A percentile compares a stretch with the other conserved stretches of the same genome.
These are phyloP conservation scores for Melipona beecheii DNA, from an alignment of 2,888 invertebrate genomes.

Conservation along the genomic window DNA sequence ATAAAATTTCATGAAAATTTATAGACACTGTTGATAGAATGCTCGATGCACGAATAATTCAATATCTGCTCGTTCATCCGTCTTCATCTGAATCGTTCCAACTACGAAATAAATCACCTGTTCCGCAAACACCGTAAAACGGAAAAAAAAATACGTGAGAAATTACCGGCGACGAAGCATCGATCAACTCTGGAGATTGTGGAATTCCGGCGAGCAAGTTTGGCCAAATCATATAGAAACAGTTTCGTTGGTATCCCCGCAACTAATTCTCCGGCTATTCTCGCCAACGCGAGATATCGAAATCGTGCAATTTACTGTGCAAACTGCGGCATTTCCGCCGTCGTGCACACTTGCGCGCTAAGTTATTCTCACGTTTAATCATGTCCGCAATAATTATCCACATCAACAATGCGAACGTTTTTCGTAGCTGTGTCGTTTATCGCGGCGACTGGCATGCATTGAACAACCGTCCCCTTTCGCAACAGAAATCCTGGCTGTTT, in stretches of 20 bases:
- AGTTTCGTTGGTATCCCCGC: slow-evolving; percentile 40
- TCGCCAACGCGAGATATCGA: slow-evolving; percentile 54
- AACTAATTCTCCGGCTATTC: slow-evolving; percentile 48
- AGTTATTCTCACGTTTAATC: slow-evolving; percentile 55
- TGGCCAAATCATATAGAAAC: slow-evolving; percentile 15
- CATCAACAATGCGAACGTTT: slow-evolving; percentile 54
- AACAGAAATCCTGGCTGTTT: not conserved
- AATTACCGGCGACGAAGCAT: not conserved
- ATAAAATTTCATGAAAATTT: not conserved
- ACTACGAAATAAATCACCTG: not conserved
- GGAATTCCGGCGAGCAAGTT: not conserved
- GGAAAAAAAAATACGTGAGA: not conserved
- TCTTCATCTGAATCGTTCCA: not conserved
- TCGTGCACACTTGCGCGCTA: slow-evolving; percentile 55
- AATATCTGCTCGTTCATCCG: not conserved
- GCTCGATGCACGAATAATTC: not conserved
- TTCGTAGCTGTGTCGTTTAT: slow-evolving; percentile 53
- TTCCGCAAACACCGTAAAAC: not conserved
- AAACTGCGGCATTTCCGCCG: slow-evolving; percentile 55
- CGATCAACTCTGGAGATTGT: not conserved
- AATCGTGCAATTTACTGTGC: slow-evolving; percentile 54
- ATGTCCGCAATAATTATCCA: slow-evolving; percentile 49
- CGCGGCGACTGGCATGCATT: slow-evolving; percentile 4
- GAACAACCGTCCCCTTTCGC: slow-evolving; percentile 18
- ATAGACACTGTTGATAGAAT: not conserved